These are phyloP conservation scores for Bergia sp. DNA, from an alignment of 92 coral and sea anemone genomes.

Conservation along the genomic window DNA sequence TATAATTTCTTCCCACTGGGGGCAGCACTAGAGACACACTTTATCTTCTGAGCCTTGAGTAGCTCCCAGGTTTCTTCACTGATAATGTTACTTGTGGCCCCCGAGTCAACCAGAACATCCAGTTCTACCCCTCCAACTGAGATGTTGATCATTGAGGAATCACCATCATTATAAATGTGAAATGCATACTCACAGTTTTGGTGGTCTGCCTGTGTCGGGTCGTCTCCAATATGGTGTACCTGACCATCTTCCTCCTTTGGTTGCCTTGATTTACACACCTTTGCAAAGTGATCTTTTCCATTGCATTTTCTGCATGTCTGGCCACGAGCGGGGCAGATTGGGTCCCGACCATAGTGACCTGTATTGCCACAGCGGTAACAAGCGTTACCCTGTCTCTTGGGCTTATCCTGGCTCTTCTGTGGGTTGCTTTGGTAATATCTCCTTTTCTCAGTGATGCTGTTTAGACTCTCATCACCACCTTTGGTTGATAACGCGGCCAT, in stretches of 20 bases:
- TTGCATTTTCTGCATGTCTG: slow-evolving; percentile 54
- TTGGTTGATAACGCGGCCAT: slow-evolving; percentile 46
- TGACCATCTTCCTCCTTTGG: slow-evolving; percentile 18
- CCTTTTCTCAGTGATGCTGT: slow-evolving; percentile 1
- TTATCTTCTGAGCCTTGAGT: slow-evolving; percentile 38
- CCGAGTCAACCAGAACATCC: slow-evolving; percentile 51
- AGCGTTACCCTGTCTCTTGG: slow-evolving; percentile 4
- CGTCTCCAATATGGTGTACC: slow-evolving; percentile 11
- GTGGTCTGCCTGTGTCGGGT: slow-evolving; percentile 19
- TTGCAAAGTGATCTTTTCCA: slow-evolving; percentile 51
- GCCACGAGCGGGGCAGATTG: slow-evolving; percentile 61
- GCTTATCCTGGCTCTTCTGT: not conserved
- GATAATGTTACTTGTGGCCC: slow-evolving; percentile 57
- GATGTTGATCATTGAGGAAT: slow-evolving; percentile 28
- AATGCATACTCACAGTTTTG: slow-evolving; percentile 57
- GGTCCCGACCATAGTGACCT: slow-evolving; percentile 50
- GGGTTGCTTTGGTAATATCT: slow-evolving; percentile 1
- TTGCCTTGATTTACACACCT: slow-evolving; percentile 50
- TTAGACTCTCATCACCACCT: slow-evolving; percentile 5
- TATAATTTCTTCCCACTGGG: slow-evolving; percentile 38
- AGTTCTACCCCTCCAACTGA: slow-evolving; percentile 51
- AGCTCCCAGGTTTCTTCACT: slow-evolving; percentile 51
- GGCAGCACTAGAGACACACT: slow-evolving; percentile 48
- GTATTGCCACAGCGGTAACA: slow-evolving; percentile 61
- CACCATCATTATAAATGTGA: slow-evolving; percentile 15